Conservation (phyloP, 2,797 vertebrate species). For the Girardinus metallicus region DNA sequence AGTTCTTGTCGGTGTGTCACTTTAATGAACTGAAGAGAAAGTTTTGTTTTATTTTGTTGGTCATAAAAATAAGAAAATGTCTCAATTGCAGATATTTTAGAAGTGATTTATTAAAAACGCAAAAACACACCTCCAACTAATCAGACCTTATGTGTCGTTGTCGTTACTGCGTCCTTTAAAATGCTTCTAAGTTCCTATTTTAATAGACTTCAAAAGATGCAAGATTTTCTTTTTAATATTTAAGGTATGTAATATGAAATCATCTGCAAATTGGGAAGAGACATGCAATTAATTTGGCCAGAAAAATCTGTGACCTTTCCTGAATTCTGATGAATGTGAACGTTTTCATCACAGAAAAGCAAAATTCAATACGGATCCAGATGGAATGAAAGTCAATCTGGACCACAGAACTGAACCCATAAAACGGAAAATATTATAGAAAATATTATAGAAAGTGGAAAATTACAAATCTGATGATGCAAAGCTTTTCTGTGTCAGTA, state of each 20-base stretch:
- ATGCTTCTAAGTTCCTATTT: not conserved
- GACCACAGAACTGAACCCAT: not conserved
- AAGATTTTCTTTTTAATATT: not conserved
- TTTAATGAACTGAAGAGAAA: not conserved
- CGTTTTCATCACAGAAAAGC: not conserved
- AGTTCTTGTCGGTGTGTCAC: not conserved
- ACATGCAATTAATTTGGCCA: no score
- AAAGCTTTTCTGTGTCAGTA: not conserved
- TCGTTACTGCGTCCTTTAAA: no score
- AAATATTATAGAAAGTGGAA: not conserved
- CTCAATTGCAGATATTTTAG: not conserved
- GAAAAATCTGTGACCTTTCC: no score
- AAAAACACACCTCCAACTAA: no score
- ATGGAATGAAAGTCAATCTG: not conserved
- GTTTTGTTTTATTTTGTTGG: not conserved
- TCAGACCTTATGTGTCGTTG: no score
- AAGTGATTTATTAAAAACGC: no score
- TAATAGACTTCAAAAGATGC: not conserved
- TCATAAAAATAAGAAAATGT: not conserved
- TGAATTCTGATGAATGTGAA: not conserved
- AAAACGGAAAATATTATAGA: no score
- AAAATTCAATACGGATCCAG: not conserved
- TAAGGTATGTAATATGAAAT: no score
- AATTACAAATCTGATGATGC: not conserved
- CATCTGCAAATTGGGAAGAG: no score